phyloP scores from a whole-genome alignment of 2,797 vertebrate species.

The Clarias pachynema region DNA sequence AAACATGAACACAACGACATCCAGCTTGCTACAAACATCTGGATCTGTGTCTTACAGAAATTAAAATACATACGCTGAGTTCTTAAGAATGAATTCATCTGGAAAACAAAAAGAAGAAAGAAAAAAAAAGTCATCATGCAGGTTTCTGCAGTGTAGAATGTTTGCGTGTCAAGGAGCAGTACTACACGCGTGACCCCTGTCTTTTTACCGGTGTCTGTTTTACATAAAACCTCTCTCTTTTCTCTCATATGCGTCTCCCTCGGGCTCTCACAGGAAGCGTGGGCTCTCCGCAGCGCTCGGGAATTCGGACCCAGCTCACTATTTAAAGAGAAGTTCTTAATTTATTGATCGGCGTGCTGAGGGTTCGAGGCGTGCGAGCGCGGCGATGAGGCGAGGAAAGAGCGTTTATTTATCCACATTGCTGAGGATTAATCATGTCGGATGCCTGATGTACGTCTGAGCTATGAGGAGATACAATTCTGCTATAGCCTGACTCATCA shows the following conservation, averaged over 20 bases:
- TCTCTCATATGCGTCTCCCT: slow-evolving; percentile 34
- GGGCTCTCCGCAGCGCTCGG: slow-evolving; percentile 57
- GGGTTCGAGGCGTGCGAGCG: slow-evolving; percentile 34
- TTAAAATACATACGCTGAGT: too few species aligned
- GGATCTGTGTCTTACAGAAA: too few species aligned
- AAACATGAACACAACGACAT: neutral
- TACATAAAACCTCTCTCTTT: neutral
- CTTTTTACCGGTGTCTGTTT: neutral
- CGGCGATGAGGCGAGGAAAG: slow-evolving; percentile 51
- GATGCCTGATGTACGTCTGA: slow-evolving; percentile 46
- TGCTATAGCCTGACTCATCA: slow-evolving; percentile 46
- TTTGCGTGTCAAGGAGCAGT: neutral
- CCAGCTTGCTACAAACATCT: neutral
- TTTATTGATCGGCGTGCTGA: slow-evolving; percentile 64
- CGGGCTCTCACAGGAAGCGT: slow-evolving; percentile 51
- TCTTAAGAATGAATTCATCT: neutral
- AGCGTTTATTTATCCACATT: slow-evolving; percentile 57
- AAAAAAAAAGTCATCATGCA: neutral
- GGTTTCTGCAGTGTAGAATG: neutral
- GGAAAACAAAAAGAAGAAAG: too few species aligned
- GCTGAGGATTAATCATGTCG: slow-evolving; percentile 57
- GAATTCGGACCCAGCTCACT: slow-evolving; percentile 58
- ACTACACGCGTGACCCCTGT: neutral
- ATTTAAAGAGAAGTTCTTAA: slow-evolving; percentile 62
- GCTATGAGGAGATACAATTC: slow-evolving; percentile 48